A percentile compares a stretch with the other conserved stretches of the same genome.
These are phyloP conservation scores for Ganaspis sp. DNA, from an alignment of 1,140 invertebrate genomes.

Conservation along the genomic window DNA sequence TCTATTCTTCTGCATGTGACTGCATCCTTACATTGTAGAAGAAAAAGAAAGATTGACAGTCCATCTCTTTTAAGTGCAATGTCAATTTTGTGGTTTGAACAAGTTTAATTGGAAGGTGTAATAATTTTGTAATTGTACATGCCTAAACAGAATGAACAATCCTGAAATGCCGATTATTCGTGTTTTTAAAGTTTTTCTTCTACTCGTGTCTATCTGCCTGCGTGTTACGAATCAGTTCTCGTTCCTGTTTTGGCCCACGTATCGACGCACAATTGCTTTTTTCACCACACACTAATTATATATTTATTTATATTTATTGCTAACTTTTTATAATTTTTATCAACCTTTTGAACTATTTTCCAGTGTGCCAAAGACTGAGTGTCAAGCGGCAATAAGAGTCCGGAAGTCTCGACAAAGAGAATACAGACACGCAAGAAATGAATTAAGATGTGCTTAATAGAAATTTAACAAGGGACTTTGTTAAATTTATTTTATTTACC, in stretches of 20 bases:
- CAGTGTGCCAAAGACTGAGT: slow-evolving; percentile 85
- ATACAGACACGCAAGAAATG: slow-evolving; percentile 90
- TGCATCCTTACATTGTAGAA: too few species aligned
- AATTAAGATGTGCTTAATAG: slow-evolving; percentile 92
- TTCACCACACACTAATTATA: too few species aligned
- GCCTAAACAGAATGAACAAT: too few species aligned
- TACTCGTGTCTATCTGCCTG: slow-evolving; percentile 88
- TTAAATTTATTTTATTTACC: too few species aligned
- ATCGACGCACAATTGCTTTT: slow-evolving; percentile 83
- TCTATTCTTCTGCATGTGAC: too few species aligned
- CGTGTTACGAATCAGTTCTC: slow-evolving; percentile 84
- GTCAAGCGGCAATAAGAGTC: slow-evolving; percentile 89
- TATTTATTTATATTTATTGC: too few species aligned
- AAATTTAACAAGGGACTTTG: slow-evolving; percentile 90
- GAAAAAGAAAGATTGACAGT: too few species aligned
- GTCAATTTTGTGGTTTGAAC: too few species aligned
- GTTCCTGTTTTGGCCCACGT: slow-evolving; percentile 87
- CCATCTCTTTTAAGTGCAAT: too few species aligned
- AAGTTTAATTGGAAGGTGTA: too few species aligned
- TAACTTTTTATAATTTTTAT: neutral
- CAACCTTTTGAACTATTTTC: slow-evolving; percentile 54
- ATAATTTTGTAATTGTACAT: too few species aligned
- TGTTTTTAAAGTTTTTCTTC: slow-evolving; percentile 90
- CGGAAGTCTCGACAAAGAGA: slow-evolving; percentile 85
- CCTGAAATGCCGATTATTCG: slow-evolving; percentile 90